Evolutionary conservation across 2,888 invertebrate genomes (phyloP).

Genomic region (Molanna angustata): DNA sequence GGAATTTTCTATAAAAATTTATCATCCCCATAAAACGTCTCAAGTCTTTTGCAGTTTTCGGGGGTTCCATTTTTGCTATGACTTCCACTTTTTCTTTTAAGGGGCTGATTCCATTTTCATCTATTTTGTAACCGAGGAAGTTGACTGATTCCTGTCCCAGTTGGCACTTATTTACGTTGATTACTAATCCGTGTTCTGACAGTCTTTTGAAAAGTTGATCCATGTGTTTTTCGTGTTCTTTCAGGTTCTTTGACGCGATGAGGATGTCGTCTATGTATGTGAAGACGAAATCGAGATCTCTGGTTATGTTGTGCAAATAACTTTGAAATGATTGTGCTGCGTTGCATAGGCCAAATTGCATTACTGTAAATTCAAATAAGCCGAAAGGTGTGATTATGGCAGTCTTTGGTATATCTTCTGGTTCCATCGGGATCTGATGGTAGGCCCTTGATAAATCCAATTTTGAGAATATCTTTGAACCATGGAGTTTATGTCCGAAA

Average conservation of each 20-base stretch:
- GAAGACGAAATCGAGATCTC: conserved; percentile 19
- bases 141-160: conserved; percentile 17
- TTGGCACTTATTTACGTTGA: conserved; percentile 33
- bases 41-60: conserved; percentile 27
- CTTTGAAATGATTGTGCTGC: conserved; percentile 30
- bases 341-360: conserved; percentile 18
- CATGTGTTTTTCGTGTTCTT: conserved; percentile 34
- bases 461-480: conserved; percentile 33
- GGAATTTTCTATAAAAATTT: conserved; percentile 19
- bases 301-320: conserved; percentile 26
- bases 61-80: conserved; percentile 24
- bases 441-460: conserved; percentile 38
- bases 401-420: conserved; percentile 37
- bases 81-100: conserved; percentile 27
- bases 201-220: conserved; percentile 33
- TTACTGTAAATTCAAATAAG: conserved; percentile 24
- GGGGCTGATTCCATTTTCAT: conserved; percentile 12
- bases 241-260: conserved; percentile 32
- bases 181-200: conserved; percentile 32
- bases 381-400: conserved; percentile 37
- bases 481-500: conserved; percentile 32
- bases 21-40: conserved; percentile 29
- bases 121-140: conserved; percentile 21
- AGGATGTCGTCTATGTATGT: conserved; percentile 37
- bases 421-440: conserved; percentile 28